These are phyloP conservation scores for Thyatira batis DNA, from an alignment of 2,888 invertebrate species.

Conservation along the genomic window DNA sequence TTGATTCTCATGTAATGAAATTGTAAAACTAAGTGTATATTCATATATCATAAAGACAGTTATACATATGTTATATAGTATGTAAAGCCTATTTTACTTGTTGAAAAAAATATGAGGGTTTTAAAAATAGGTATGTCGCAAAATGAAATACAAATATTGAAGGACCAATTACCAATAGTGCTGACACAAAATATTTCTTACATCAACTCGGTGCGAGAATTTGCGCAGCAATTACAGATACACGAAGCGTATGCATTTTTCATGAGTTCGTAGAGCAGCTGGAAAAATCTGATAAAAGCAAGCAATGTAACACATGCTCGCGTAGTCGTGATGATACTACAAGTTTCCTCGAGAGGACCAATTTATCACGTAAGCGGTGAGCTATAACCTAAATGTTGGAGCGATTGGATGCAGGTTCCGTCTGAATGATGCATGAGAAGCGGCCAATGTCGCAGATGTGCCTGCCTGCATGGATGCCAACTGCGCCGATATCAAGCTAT, in stretches of 20 bases:
- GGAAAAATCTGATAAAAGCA: slow-evolving; percentile 61
- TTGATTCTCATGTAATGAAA: not conserved
- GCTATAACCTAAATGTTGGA: slow-evolving; percentile 53
- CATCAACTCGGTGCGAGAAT: not conserved
- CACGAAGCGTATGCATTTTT: slow-evolving; percentile 54
- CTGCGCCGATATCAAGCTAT: slow-evolving; percentile 38
- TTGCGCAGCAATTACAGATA: slow-evolving; percentile 33
- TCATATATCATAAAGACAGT: no score
- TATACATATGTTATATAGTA: no score
- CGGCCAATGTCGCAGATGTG: slow-evolving; percentile 35
- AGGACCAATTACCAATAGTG: no score
- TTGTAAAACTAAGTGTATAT: no score
- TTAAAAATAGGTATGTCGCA: no score
- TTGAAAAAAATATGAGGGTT: no score
- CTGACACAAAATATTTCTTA: not conserved
- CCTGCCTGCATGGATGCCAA: slow-evolving; percentile 28
- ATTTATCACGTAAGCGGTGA: slow-evolving; percentile 55
- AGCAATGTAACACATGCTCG: slow-evolving; percentile 51
- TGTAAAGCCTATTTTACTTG: no score
- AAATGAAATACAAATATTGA: not conserved
- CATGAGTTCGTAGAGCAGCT: slow-evolving; percentile 56
- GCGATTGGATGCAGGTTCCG: slow-evolving; percentile 62
- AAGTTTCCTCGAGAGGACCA: slow-evolving; percentile 50
- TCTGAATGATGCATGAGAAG: slow-evolving; percentile 60
- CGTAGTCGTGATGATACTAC: slow-evolving; percentile 55